These are phyloP conservation scores for Mesochorus sp. DNA, from an alignment of 2,888 invertebrate species.

Conservation along the genomic window DNA sequence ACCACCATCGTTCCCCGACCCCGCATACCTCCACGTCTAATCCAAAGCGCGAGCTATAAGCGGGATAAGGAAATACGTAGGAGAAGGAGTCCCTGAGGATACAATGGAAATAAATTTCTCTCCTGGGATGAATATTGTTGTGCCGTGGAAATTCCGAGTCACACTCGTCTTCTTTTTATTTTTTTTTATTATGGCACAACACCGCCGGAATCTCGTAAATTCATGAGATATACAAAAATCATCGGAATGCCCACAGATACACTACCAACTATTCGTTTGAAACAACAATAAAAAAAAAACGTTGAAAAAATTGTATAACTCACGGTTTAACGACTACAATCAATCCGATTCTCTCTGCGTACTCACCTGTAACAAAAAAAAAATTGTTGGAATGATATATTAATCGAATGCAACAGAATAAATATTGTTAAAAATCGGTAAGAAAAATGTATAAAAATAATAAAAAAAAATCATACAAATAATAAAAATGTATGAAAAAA, in stretches of 20 bases:
- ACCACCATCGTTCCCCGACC: constrained; percentile 14
- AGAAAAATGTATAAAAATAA: no score
- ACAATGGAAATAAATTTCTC: constrained; percentile 61
- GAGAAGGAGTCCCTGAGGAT: constrained; percentile 51
- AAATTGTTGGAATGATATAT: not conserved
- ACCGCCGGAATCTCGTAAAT: not conserved
- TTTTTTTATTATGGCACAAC: no score
- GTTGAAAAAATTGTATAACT: no score
- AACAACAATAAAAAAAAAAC: no score
- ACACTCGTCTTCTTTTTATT: constrained; percentile 10
- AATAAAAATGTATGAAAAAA: no score
- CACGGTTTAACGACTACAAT: not conserved
- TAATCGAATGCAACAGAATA: not conserved
- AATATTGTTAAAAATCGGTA: not conserved
- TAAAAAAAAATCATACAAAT: no score
- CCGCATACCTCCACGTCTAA: constrained; percentile 53
- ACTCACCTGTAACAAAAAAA: constrained; percentile 34
- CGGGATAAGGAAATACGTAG: constrained; percentile 21
- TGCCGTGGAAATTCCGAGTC: constrained; percentile 37
- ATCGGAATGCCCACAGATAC: no score
- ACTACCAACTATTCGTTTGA: no score
- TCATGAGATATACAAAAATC: not conserved
- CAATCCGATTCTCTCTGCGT: not conserved
- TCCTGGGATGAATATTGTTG: constrained; percentile 56
- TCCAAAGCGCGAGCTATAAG: constrained; percentile 46